These are phyloP conservation scores for Chiridota heheva DNA, from an alignment of 35 echinoderm and acorn worm genomes.

Conservation along the genomic window DNA sequence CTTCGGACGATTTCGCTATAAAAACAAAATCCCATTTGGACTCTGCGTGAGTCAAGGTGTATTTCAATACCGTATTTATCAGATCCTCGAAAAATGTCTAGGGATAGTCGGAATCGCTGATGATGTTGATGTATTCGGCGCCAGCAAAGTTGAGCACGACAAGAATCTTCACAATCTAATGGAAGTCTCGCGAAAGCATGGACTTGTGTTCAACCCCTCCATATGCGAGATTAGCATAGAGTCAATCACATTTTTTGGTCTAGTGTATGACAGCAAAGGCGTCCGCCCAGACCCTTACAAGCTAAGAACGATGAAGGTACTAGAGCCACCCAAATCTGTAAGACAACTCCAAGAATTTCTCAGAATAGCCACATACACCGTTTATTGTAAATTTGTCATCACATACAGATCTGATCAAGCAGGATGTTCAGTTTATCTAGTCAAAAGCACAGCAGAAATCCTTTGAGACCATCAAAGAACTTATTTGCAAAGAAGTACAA, in stretches of 20 bases:
- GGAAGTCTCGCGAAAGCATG: slow-evolving; percentile 14
- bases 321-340: too few relatives aligned
- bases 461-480: too few relatives aligned
- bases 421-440: too few relatives aligned
- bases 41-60: slow-evolving; percentile 39
- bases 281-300: too few relatives aligned
- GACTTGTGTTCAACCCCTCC: slow-evolving; percentile 32
- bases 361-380: too few relatives aligned
- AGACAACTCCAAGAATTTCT: too few relatives aligned
- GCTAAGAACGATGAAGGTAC: too few relatives aligned
- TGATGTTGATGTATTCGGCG: slow-evolving; percentile 27
- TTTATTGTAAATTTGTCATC: too few relatives aligned
- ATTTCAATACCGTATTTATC: slow-evolving; percentile 36
- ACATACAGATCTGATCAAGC: too few relatives aligned
- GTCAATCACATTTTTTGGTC: slow-evolving; percentile 22
- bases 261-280: too few relatives aligned
- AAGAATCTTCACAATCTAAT: slow-evolving; percentile 20
- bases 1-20: slow-evolving; percentile 41
- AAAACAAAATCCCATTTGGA: slow-evolving; percentile 43
- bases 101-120: slow-evolving; percentile 21
- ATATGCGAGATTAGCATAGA: slow-evolving; percentile 15
- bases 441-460: too few relatives aligned
- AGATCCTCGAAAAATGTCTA: slow-evolving; percentile 33
- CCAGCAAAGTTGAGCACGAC: slow-evolving; percentile 19
- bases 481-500: too few relatives aligned